Evolutionary conservation across 2,888 invertebrate genomes (phyloP).

Genomic region (Heliconius erato): DNA sequence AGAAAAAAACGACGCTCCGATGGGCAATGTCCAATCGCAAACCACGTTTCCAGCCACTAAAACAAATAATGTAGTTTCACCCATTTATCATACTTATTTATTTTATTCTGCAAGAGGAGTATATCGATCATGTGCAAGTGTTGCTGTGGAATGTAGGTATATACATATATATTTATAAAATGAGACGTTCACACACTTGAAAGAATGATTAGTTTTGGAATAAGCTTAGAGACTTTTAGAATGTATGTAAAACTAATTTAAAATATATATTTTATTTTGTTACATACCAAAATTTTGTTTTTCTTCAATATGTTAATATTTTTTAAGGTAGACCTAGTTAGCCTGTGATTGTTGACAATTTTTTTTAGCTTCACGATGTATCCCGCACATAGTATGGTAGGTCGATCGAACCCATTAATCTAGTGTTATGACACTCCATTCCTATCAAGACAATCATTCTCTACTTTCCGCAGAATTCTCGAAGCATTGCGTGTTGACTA

Average conservation of each 20-base stretch:
- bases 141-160: neutral
- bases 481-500: too few relatives aligned
- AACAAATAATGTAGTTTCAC: conserved; percentile 55
- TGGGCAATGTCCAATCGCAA: conserved; percentile 65
- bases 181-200: neutral
- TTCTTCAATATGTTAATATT: neutral
- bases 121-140: conserved; percentile 7
- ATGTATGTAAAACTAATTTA: too few relatives aligned
- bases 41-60: conserved; percentile 60
- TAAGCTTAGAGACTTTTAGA: neutral
- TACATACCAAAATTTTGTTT: too few relatives aligned
- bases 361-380: neutral
- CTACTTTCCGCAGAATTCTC: too few relatives aligned
- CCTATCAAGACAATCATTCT: too few relatives aligned
- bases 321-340: neutral
- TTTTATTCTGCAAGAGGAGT: conserved; percentile 21
- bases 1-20: conserved; percentile 64
- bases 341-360: neutral
- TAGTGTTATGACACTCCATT: too few relatives aligned
- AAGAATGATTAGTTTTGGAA: neutral
- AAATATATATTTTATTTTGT: too few relatives aligned
- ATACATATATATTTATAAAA: neutral
- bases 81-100: conserved; percentile 45
- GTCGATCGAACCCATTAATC: too few relatives aligned
- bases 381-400: too few relatives aligned